Base-by-base conservation (phyloP, 2,797 vertebrate genomes). In the Sardinella longiceps region DNA sequence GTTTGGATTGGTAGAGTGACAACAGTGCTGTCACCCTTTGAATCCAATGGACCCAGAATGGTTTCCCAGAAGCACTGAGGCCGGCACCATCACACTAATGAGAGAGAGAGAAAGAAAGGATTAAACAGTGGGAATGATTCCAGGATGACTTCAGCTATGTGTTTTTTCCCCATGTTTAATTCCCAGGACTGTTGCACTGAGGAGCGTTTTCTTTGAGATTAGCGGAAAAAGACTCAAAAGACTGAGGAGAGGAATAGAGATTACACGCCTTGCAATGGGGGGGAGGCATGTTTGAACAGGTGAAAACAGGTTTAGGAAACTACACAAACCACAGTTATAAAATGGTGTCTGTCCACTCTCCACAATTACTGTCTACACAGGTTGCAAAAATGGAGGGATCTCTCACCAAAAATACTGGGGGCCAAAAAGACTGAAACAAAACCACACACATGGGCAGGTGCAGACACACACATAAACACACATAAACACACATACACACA, bases 221-320 rank as follows among this genome's bases (percentile, higher is more conserved):
- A 77, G 3, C 39, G 18, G 43, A 77, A 77, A 37, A 77, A 39
- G 70, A 77, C 20, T 43, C 30, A 3, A 30, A 74, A 18, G 30
- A 37, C 30, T 33, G 63, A 23, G 37, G 70, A 23, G 70, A 77
- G 37, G 39, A 11, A 43, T 20, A 43, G 37, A 33, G 70, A 23
- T 43, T 43, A 77, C 70, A 43, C 37, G 23, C 37, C 3, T 37
- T 77, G 15, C 7, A n/a, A 77, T 39, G 2, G 28, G 9, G 9
- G 66, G 80, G 82, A 81, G 86, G 85, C 89, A 28, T 89, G 90
- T 90, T 90, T 86, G 33, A 86, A 90, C 89, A 89, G 87, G 88
- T 90, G 87, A 25, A 85, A 77, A 51, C 39, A 23, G 25, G 46
- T 45, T 85, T 88, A 81, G 81, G 81, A 84, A 85, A 80, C 81